Percentiles rank a stretch among this genome's conserved stretches.
Evolutionary conservation across 2,888 invertebrate genomes (phyloP).

Genomic region (Branchipolynoe longqiensis): DNA sequence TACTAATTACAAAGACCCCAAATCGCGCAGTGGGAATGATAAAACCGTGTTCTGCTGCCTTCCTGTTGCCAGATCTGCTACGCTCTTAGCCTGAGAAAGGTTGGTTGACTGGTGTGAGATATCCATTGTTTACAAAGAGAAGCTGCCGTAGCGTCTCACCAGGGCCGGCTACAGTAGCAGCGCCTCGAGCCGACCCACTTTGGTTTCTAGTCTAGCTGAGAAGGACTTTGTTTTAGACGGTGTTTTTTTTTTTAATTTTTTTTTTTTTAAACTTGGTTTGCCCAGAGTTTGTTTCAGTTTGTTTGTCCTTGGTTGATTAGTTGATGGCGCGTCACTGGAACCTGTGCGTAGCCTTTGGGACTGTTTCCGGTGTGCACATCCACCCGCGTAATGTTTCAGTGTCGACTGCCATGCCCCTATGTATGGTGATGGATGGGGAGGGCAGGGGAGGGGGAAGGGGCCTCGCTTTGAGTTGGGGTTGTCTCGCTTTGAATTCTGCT

Average conservation of each 20-base stretch:
- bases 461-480: too few species aligned
- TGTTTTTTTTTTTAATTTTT: not conserved
- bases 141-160: too few species aligned
- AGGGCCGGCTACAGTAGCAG: too few species aligned
- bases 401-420: too few species aligned
- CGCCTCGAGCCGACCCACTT: too few species aligned
- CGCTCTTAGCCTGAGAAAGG: slow-evolving; percentile 44
- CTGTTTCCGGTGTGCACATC: slow-evolving; percentile 10
- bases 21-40: too few species aligned
- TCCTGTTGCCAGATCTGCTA: slow-evolving; percentile 51
- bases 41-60: slow-evolving; percentile 40
- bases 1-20: too few species aligned
- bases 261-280: not conserved
- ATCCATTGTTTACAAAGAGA: too few species aligned
- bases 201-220: slow-evolving; percentile 15
- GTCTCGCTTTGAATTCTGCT: too few species aligned
- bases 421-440: too few species aligned
- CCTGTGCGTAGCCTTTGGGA: not conserved
- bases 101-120: too few species aligned
- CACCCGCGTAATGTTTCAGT: not conserved
- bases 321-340: slow-evolving; percentile 2
- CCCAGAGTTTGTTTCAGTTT: not conserved
- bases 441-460: too few species aligned
- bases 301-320: not conserved
- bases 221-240: slow-evolving; percentile 1